phyloP scores from a whole-genome alignment of 1,140 invertebrate genomes.

The Conus betulinus region DNA sequence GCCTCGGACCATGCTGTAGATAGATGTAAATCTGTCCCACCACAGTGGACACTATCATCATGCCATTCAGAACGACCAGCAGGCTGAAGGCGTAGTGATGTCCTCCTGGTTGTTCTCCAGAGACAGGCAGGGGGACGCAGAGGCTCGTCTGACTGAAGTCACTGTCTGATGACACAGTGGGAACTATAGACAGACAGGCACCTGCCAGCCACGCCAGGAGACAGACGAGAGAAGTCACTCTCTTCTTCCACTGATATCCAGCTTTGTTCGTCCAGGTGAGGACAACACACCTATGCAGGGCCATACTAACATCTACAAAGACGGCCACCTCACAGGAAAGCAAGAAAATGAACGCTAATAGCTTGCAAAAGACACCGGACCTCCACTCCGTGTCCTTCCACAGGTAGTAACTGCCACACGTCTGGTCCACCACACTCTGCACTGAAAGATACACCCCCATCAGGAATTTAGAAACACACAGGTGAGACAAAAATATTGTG shows the following conservation, averaged over 20 bases:
- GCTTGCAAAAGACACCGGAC: conserved; percentile 1
- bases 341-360: conserved; percentile 29
- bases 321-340: conserved; percentile 42
- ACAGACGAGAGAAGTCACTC: conserved; percentile 5
- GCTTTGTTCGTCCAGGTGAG: not conserved
- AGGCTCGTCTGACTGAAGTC: conserved; percentile 52
- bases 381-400: conserved; percentile 29
- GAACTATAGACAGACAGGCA: conserved; percentile 26
- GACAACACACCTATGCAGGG: conserved; percentile 36
- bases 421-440: conserved; percentile 23
- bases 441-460: conserved; percentile 37
- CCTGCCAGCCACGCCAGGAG: conserved; percentile 28
- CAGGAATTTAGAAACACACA: conserved; percentile 34
- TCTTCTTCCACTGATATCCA: not conserved
- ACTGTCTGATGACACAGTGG: conserved; percentile 16
- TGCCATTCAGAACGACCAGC: conserved; percentile 50
- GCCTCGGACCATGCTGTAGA: not conserved
- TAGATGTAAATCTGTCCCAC: conserved; percentile 44
- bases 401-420: conserved; percentile 54
- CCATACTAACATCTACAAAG: conserved; percentile 46
- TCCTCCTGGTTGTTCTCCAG: conserved; percentile 30
- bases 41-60: conserved; percentile 43
- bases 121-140: conserved; percentile 52
- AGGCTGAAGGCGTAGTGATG: conserved; percentile 49
- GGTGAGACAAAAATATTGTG: conserved; percentile 41